Evolutionary conservation across 2,113 vertebrate genomes (phyloP), one percentile per base, ranked within the genome.

Genomic region (Ciconia stormi): DNA sequence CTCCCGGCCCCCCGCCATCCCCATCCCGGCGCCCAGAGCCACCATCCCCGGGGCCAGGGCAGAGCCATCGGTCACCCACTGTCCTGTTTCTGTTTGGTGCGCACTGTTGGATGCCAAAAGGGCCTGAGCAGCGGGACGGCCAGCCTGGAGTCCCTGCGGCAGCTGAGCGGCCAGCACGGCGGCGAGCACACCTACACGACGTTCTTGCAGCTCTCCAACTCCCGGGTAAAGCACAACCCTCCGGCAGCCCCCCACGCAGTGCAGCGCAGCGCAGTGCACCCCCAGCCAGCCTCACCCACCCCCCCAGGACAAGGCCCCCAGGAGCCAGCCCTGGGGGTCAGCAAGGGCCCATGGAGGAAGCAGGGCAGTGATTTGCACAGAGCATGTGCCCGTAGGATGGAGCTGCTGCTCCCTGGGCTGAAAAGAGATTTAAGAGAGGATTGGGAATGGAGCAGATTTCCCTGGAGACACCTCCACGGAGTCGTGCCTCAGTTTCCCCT

Each of bases 131-230:
- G 95, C 86, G 94, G 95, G 18, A 97, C 91, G 30, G 98, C 92
- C 95, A 98, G 96, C 95, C 95, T 97, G 89, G 97, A 98, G 96
- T 98, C 96, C 71, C 94, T 98, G 97, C 84, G 22, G 96, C 98
- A 98, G 96, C 93, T 72, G 95, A 97, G 94, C 40, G 79, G 98
- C 95, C 86, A 76, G 89, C 96, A 91, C 52, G 73, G 97, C 96
- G 84, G 97, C 93, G 96, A 96, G 47, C 96, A 98, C 50, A 93
- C 97, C 95, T 98, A 97, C 46, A 96, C 91, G 70, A 98, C 85
- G 86, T 93, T 98, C 97, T 98, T 91, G 91, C 98, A 98, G 97
- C 98, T 98, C 96, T 96, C 96, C 98, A 98, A 98, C 93, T 97
- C 98, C 97, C 95, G 98, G 98, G 98, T 98, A 98, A 98, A 97